Evolutionary conservation across 2,113 vertebrate genomes (phyloP), one percentile per base, ranked within the genome.

Genomic region (Paraplagusia blochii): DNA sequence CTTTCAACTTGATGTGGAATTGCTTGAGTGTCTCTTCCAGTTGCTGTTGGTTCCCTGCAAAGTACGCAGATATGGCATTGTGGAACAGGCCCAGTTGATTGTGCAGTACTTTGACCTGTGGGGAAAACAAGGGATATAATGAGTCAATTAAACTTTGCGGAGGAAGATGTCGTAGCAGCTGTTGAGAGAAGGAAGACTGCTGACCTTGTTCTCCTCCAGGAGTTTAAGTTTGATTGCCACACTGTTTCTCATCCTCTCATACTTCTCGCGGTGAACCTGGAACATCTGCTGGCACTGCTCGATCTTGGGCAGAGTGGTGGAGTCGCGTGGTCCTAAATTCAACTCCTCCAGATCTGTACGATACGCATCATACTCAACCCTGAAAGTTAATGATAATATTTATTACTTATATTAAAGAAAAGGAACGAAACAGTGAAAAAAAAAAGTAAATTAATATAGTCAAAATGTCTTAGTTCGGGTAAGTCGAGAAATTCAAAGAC

Each of bases 1-100:
- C 90, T 94, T 97, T 98, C 92, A 97, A 93, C 86, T 98, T 99
- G 93, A 99, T 94, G 80, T 99, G 95, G 87, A 99, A 99, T 88
- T 96, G 94, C 90, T 95, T 95, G 74, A 99, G 94, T 46, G 96
- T 98, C 92, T 96, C 91, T 89, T 98, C 95, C 80, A 99, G 95
- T 83, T 99, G 95, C 88, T 98, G 93, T 79, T 98, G 97, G 87
- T 99, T 98, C 58, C 97, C 97, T 39, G 97, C 93, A 57, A 96
- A 99, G 88, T 98, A 99, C 0, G 96, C 95, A 0, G 95, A 93
- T 3, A 99, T 94, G 72, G 97, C 94, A 16, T 97, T 98, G 84
- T 99, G 97, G 91, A 99, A 99, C 80, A 99, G 91, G 84, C 95
- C 91, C 47, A 99, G 93, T 85, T 99, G 97, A 85, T 98, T 98